Conservation (phyloP, 2,113 vertebrate genomes). For the Seriola quinqueradiata region DNA sequence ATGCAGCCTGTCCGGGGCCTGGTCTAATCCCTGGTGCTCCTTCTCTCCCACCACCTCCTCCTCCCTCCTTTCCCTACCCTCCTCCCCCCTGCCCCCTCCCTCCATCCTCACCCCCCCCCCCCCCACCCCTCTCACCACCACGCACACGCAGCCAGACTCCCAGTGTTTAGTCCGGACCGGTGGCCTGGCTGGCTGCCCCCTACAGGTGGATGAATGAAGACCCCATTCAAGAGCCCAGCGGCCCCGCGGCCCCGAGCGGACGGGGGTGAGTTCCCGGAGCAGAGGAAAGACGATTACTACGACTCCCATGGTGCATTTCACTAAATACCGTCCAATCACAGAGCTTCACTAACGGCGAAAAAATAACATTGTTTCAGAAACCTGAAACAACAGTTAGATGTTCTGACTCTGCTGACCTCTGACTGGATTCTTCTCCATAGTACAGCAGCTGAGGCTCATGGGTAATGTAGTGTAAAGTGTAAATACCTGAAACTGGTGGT, state of each 20-base stretch:
- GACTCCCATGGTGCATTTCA: conserved; percentile 3
- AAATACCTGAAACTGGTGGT: too few relatives aligned
- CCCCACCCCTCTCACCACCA: not conserved
- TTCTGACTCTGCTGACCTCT: too few relatives aligned
- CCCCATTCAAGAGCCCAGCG: conserved; percentile 94
- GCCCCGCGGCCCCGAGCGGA: conserved; percentile 92
- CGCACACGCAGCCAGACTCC: conserved; percentile 59
- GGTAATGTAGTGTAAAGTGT: not conserved
- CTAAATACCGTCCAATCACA: not conserved
- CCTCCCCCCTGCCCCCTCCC: conserved; percentile 3
- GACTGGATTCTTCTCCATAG: too few relatives aligned
- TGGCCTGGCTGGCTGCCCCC: conserved; percentile 88
- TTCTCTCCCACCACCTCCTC: conserved; percentile 41
- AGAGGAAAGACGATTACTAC: not conserved
- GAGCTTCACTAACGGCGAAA: not conserved
- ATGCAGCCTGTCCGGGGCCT: conserved; percentile 47
- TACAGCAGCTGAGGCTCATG: not conserved
- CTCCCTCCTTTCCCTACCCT: conserved; percentile 66
- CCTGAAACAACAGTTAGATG: too few relatives aligned
- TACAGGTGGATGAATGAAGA: conserved; percentile 98
- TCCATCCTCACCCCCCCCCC: not conserved
- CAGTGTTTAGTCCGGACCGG: conserved; percentile 82
- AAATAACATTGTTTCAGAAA: too few relatives aligned
- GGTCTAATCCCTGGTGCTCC: conserved; percentile 61
- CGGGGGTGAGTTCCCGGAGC: conserved; percentile 84